A percentile compares a stretch with the other conserved stretches of the same genome.
Evolutionary conservation across 2,113 vertebrate genomes (phyloP).

Genomic region (Scomber colias): DNA sequence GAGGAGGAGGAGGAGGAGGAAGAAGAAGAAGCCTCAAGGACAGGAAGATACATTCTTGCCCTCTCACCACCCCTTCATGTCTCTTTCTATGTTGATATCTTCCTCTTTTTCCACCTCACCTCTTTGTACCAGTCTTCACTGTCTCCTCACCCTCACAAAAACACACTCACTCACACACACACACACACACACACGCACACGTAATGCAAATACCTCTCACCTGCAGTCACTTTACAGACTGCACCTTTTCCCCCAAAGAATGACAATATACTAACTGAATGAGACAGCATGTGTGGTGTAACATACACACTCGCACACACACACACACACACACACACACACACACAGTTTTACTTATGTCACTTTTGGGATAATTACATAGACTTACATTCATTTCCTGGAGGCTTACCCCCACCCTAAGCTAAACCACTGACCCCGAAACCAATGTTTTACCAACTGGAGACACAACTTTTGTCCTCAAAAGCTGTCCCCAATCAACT

Average conservation of each 20-base stretch:
- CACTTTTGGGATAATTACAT: too few species aligned
- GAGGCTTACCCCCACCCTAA: too few species aligned
- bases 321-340: too few species aligned
- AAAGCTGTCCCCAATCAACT: too few species aligned
- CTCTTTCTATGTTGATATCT: conserved; percentile 16
- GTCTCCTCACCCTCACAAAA: conserved; percentile 10
- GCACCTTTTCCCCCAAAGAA: neutral
- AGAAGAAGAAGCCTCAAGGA: conserved; percentile 2
- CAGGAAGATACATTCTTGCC: conserved; percentile 53
- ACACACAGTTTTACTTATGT: too few species aligned
- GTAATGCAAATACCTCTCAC: conserved; percentile 9
- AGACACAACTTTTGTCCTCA: too few species aligned
- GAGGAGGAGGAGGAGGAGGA: neutral
- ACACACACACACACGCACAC: neutral
- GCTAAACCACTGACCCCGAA: too few species aligned
- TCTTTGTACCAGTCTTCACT: neutral
- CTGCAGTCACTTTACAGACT: neutral
- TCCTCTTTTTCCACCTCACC: neutral
- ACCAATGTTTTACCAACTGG: too few species aligned
- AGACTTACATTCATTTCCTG: too few species aligned
- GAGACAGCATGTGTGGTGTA: neutral
- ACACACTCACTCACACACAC: neutral
- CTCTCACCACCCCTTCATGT: neutral
- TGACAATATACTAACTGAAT: neutral
- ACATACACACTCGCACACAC: too few species aligned